Evolutionary conservation across 2,888 invertebrate genomes (phyloP).

Genomic region (Ganaspis brasiliensis): DNA sequence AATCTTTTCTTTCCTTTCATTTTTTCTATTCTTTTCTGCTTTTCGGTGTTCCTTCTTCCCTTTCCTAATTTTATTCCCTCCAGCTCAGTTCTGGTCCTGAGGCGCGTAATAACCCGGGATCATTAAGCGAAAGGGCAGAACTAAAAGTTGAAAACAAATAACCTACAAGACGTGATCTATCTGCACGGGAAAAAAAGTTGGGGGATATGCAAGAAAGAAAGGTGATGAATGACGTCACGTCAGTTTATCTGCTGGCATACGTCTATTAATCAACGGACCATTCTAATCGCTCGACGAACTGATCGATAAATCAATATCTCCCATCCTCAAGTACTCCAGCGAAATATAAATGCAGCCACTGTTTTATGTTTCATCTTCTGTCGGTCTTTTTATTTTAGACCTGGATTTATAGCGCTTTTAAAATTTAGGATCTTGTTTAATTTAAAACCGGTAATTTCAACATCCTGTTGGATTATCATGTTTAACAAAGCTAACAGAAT

Average conservation of each 20-base stretch:
- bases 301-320: slow-evolving; percentile 76
- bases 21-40: too few species aligned
- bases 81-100: slow-evolving; percentile 47
- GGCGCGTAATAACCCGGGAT: background rate
- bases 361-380: background rate
- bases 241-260: slow-evolving; percentile 68
- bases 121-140: slow-evolving; percentile 51
- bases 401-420: background rate
- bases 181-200: slow-evolving; percentile 51
- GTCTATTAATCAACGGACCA: slow-evolving; percentile 74
- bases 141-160: slow-evolving; percentile 69
- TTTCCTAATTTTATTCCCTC: background rate
- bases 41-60: background rate
- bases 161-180: slow-evolving; percentile 67
- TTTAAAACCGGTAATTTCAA: too few species aligned
- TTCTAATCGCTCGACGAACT: slow-evolving; percentile 70
- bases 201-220: slow-evolving; percentile 58
- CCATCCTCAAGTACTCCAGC: slow-evolving; percentile 53
- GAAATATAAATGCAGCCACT: background rate
- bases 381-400: background rate
- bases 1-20: too few species aligned
- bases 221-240: slow-evolving; percentile 65
- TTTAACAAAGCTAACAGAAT: too few species aligned
- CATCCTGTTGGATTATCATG: too few species aligned
- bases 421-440: background rate